Conservation (phyloP, 37 sponge, comb jelly and placozoan genomes). For the Geodia barretti region DNA sequence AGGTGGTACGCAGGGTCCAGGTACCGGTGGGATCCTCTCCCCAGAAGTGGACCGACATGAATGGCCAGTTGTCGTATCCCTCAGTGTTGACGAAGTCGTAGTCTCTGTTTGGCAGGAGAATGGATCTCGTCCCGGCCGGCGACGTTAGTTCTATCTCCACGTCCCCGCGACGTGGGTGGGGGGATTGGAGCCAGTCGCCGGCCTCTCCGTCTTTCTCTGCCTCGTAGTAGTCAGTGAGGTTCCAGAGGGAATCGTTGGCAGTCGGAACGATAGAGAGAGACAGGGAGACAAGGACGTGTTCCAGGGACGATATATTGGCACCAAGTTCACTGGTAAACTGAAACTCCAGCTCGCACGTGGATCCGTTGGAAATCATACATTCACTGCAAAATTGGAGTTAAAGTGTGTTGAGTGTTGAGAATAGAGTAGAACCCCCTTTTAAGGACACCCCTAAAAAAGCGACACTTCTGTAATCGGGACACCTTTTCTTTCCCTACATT, state of each 20-base stretch:
- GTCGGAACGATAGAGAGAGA: background rate
- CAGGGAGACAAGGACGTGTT: slow-evolving; percentile 4
- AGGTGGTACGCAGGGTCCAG: slow-evolving; percentile 38
- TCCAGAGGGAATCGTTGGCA: background rate
- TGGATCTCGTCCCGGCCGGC: slow-evolving; percentile 73
- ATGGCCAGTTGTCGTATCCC: slow-evolving; percentile 66
- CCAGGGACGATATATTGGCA: slow-evolving; percentile 1
- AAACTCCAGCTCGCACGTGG: no score
- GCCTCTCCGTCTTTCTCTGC: background rate
- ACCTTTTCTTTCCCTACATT: no score
- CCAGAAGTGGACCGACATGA: slow-evolving; percentile 74
- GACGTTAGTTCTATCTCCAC: slow-evolving; percentile 67
- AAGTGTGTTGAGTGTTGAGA: no score
- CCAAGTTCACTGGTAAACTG: no score
- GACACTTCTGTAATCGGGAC: no score
- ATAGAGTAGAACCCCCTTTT: no score
- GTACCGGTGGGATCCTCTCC: slow-evolving; percentile 61
- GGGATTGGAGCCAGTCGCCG: background rate
- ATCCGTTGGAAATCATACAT: no score
- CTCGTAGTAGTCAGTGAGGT: background rate
- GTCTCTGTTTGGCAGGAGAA: slow-evolving; percentile 51
- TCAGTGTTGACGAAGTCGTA: slow-evolving; percentile 39
- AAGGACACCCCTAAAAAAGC: no score
- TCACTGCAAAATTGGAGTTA: no score
- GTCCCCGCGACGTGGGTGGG: slow-evolving; percentile 52